Evolutionary conservation across 2,113 vertebrate genomes (phyloP), one percentile per base, ranked within the genome.

Genomic region (Tetrao urogallus): DNA sequence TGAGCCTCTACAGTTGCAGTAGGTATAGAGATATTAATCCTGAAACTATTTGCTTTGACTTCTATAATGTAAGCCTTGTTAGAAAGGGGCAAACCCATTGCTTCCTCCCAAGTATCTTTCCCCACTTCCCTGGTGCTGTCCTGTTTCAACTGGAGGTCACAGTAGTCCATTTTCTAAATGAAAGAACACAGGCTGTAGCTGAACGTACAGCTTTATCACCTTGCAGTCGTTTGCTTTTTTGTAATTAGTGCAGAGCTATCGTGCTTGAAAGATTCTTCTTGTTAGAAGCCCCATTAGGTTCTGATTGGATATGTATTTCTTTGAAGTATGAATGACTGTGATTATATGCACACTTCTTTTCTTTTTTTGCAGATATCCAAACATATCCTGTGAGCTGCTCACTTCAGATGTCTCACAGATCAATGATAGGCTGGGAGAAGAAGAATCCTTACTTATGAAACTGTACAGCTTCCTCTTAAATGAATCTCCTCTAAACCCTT

Each of bases 321-420:
- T 58, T 13, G 11, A 88, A 64, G 28, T 56, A 11, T 38, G 34
- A 85, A 20, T 83, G 28, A 45, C 25, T 14, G 13, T 4, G 30
- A 67, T 30, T 45, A 15, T 17, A 12, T 34, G 19, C 24, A 24
- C 57, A 28, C 42, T 43, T 43, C 78, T 13, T 89, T 52, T 3
- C 52, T 95, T 85, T 93, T 94, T 42, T 40, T 18, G 6, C 74
- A 99, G 99, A 95, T 99, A 99, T 78, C 99, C 99, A 92, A 99
- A 99, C 96, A 99, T 99, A 98, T 99, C 99, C 2, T 99, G 99
- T 97, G 99, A 99, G 96, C 98, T 99, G 93, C 99, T 99, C 66
- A 99, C 99, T 34, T 99, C 99, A 57, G 99, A 99, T 88, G 99
- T 99, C 81, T 98, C 99, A 65, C 99, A 99, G 97, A 99, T 99